Base-by-base conservation (phyloP, 92 coral and sea anemone species). In the Diadumene lineata region DNA sequence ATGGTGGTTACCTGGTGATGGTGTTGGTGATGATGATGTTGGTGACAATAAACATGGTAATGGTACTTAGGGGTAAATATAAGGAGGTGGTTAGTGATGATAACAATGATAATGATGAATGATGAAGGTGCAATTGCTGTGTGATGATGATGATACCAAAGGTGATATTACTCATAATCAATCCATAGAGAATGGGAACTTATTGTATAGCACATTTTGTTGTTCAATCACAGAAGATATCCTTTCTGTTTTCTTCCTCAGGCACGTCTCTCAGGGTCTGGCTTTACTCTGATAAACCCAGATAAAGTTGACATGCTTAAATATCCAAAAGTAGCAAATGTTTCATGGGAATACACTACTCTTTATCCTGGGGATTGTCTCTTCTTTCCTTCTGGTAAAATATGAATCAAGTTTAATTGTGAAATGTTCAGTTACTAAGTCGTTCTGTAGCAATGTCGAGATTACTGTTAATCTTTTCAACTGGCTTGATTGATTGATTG, bases 291-390 rank as follows among this genome's bases (percentile, higher is more conserved):
- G 66, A 68, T 94, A 50, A 81, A 94, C 53, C 97, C 98, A 21
- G 96, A 92, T 56, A 76, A 68, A 60, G 86, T 94, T 23, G 90
- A 94, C 75, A 58, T 94, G 79, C 19, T 84, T 31, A 29, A 81
- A 66, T 82, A 81, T 64, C 98, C 98, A 25, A 81, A 77, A 10
- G 82, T 94, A 33, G 87, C 92, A 43, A 86, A 86, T 17, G 97
- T 94, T 4, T 90, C 87, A 0, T 94, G 98, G 98, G 87, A 97
- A 17, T 88, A 86, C 61, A 81, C 98, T 46, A 88, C 98, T 27
- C 74, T 94, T 24, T 55, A 56, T 60, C 94, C 98, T 46, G 98
- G 98, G 11, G 98, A 94, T 71, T 94, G 98, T 75, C 83, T 94
- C 46, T 94, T 88, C 38, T 87, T 94, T 22, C 98, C 98, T 66